phyloP scores from a whole-genome alignment of 1,140 invertebrate genomes.

The Brachionus plicatilis region DNA sequence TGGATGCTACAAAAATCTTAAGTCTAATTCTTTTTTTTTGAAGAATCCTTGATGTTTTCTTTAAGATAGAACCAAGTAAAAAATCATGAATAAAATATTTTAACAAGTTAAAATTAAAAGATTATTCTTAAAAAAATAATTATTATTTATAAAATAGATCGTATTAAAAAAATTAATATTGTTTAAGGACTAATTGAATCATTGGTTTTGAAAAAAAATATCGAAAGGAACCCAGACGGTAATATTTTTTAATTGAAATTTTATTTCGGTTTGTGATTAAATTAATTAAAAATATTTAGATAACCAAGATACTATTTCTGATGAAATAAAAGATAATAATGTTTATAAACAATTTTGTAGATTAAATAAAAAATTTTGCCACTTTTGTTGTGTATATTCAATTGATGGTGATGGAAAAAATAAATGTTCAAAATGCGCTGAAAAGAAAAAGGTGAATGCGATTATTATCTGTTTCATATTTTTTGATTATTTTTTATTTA shows the following conservation, averaged over 20 bases:
- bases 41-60: not conserved
- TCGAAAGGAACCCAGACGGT: not conserved
- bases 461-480: not conserved
- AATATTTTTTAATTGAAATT: not conserved
- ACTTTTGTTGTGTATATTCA: not conserved
- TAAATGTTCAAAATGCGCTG: not conserved
- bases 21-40: too few relatives aligned
- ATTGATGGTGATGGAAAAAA: not conserved
- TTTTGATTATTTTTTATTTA: not conserved
- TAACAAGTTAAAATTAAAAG: too few relatives aligned
- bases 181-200: not conserved
- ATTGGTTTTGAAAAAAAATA: not conserved
- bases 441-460: not conserved
- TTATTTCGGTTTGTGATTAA: not conserved
- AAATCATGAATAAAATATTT: too few relatives aligned
- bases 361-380: not conserved
- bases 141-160: too few relatives aligned
- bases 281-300: not conserved
- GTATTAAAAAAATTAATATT: not conserved
- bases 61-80: too few relatives aligned
- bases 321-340: not conserved
- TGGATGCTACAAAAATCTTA: too few relatives aligned
- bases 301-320: not conserved
- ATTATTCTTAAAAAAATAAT: too few relatives aligned
- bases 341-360: not conserved